A percentile compares a stretch with the other conserved stretches of the same genome.
phyloP scores from a whole-genome alignment of 2,797 vertebrate genomes.

The Phataginus tricuspis region DNA sequence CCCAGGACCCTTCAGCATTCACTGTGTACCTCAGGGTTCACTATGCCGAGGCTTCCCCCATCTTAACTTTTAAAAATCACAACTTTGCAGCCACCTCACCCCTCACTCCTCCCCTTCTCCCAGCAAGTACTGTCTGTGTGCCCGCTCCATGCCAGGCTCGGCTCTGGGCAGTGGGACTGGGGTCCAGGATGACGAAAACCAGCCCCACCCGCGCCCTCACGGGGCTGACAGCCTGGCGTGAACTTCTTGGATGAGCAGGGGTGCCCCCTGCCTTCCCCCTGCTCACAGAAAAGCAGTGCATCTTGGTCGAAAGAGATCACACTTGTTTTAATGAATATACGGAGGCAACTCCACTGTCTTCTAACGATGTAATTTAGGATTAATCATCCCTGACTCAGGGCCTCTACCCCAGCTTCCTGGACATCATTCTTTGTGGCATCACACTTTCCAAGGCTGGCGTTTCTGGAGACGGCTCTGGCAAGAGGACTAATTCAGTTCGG shows the following conservation, averaged over 20 bases:
- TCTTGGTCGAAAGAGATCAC: background rate
- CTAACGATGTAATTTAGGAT: background rate
- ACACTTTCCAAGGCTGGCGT: background rate
- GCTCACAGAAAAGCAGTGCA: background rate
- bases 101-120: background rate
- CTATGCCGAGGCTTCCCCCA: background rate
- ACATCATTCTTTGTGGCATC: background rate
- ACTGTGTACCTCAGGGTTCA: background rate
- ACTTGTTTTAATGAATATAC: conserved; percentile 61
- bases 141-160: background rate
- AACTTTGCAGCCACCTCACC: background rate
- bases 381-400: background rate
- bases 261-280: fast-evolving
- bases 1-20: too few species aligned
- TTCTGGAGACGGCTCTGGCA: background rate
- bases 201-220: too few species aligned
- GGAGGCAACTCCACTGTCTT: background rate
- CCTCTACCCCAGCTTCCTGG: background rate
- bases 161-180: too few species aligned
- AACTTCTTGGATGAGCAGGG: background rate
- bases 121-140: fast-evolving
- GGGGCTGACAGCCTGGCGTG: background rate
- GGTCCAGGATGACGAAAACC: background rate
- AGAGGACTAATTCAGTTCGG: background rate
- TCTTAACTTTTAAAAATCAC: background rate